Conservation (phyloP, 2,113 vertebrate species). For the Parus major region DNA sequence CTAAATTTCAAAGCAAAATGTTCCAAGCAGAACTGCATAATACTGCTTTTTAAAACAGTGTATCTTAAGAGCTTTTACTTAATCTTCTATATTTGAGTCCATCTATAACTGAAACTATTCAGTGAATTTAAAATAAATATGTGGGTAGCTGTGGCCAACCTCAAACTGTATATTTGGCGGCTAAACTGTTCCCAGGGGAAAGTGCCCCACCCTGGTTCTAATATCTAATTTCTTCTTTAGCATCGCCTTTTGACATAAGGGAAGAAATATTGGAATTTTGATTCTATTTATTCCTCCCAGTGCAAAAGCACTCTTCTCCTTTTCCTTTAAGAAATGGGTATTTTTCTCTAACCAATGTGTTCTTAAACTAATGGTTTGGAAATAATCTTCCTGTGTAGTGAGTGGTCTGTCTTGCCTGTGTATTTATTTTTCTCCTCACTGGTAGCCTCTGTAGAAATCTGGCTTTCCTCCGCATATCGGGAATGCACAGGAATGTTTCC, state of each 20-base stretch:
- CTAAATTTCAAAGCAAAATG: not conserved
- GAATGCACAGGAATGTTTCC: not conserved
- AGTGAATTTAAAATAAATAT: not conserved
- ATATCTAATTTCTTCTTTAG: not conserved
- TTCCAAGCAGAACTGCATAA: not conserved
- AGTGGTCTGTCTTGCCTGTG: not conserved
- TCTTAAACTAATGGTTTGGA: not conserved
- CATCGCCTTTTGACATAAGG: not conserved
- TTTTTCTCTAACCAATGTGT: not conserved
- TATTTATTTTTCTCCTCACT: not conserved
- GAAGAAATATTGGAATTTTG: not conserved
- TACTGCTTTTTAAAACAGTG: not conserved
- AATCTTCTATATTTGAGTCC: not conserved
- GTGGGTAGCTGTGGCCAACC: conserved; percentile 1
- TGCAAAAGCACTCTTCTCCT: not conserved
- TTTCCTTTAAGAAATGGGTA: not conserved
- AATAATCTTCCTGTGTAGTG: not conserved
- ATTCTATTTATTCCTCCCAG: not conserved
- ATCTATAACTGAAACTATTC: not conserved
- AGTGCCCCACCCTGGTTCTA: not conserved
- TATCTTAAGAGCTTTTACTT: not conserved
- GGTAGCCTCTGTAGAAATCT: not conserved
- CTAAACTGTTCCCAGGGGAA: not conserved
- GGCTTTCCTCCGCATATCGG: not conserved
- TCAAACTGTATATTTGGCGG: not conserved